Evolutionary conservation across 2,113 vertebrate species (phyloP).

Genomic region (Nematolebias whitei): DNA sequence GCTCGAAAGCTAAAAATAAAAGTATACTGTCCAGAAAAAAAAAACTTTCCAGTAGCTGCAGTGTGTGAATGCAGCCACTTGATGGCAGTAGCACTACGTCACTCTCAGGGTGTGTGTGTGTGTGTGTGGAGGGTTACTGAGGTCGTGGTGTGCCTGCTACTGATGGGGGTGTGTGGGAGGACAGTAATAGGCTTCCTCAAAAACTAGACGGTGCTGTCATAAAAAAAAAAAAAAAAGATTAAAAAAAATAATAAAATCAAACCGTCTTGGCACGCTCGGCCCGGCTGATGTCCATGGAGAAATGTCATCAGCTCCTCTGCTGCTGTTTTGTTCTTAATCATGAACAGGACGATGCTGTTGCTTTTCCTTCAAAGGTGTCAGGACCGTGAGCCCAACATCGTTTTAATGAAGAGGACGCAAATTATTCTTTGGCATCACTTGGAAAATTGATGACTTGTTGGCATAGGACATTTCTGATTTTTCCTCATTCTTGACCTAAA

Average conservation of each 20-base stretch:
- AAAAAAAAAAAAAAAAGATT: no score
- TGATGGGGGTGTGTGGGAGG: conserved; percentile 74
- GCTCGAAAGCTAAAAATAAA: no score
- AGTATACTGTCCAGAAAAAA: no score
- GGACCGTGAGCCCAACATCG: background rate
- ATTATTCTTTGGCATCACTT: conserved; percentile 2
- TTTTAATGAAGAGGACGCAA: background rate
- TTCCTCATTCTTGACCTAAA: background rate
- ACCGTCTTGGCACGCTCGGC: conserved; percentile 46
- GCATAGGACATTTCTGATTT: background rate
- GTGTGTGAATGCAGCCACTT: conserved; percentile 13
- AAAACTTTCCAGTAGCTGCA: no score
- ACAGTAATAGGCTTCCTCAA: conserved; percentile 74
- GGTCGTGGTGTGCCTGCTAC: conserved; percentile 70
- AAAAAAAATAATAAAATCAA: conserved; percentile 46
- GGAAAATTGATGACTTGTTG: conserved; percentile 1
- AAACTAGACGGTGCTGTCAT: conserved; percentile 66
- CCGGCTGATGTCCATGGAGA: conserved; percentile 53
- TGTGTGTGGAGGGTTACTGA: conserved; percentile 68
- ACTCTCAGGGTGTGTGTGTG: conserved; percentile 21
- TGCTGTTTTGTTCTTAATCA: conserved; percentile 26
- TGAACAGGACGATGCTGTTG: conserved; percentile 11
- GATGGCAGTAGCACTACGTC: conserved; percentile 59
- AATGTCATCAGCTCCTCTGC: conserved; percentile 28
- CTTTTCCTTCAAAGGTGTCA: conserved; percentile 7